phyloP scores from a whole-genome alignment of 2,797 vertebrate species.

The Agapornis canus region DNA sequence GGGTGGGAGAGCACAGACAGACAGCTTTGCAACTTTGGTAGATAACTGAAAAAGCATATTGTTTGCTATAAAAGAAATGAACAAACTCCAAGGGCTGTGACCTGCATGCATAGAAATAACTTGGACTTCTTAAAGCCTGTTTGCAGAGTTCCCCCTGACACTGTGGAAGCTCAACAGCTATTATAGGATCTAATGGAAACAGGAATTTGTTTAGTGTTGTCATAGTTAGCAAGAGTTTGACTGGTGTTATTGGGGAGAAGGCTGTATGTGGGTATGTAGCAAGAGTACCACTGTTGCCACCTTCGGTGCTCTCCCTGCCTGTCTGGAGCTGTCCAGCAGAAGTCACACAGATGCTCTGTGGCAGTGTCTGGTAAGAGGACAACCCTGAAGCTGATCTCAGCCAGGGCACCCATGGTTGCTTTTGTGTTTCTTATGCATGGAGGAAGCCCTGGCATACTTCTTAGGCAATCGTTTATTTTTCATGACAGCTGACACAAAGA shows the following conservation, averaged over 20 bases:
- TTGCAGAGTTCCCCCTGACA: neutral
- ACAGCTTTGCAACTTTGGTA: neutral
- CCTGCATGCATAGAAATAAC: neutral
- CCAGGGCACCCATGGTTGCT: neutral
- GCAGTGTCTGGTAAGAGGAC: neutral
- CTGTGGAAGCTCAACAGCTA: neutral
- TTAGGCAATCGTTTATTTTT: neutral
- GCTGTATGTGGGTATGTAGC: neutral
- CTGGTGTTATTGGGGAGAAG: neutral
- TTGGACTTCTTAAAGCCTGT: neutral
- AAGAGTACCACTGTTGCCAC: fast-evolving
- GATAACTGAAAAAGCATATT: neutral
- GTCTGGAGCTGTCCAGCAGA: constrained; percentile 39
- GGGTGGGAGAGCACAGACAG: neutral
- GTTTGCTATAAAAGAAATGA: neutral
- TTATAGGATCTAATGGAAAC: neutral
- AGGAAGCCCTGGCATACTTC: neutral
- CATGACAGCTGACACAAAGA: neutral
- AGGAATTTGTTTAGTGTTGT: neutral
- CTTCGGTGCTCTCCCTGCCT: neutral
- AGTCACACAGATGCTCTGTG: neutral
- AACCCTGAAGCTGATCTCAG: neutral
- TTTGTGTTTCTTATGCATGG: fast-evolving
- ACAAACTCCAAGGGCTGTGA: neutral
- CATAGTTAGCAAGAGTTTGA: neutral